phyloP scores from a whole-genome alignment of 1,140 invertebrate species.

The Oedothorax gibbosus region DNA sequence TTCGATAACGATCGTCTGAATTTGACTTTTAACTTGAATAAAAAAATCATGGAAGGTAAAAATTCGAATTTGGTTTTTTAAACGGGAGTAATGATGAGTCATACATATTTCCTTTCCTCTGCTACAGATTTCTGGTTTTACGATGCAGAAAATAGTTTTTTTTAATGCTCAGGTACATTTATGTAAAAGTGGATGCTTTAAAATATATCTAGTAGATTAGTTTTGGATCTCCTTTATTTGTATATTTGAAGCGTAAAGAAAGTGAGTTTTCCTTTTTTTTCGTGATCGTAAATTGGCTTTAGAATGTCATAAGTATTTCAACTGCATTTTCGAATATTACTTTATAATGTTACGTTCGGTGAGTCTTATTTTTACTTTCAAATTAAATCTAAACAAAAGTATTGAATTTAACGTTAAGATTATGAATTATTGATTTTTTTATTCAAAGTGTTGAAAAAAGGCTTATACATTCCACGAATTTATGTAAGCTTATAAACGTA shows the following conservation, averaged over 20 bases:
- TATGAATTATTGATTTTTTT: too few species aligned
- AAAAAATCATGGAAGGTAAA: neutral
- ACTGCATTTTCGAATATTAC: slow-evolving; percentile 11
- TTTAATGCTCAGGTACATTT: neutral
- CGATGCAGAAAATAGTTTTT: neutral
- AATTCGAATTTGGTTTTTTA: slow-evolving; percentile 14
- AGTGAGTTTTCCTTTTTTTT: slow-evolving; percentile 12
- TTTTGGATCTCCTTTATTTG: too few species aligned
- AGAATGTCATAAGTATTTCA: slow-evolving; percentile 27
- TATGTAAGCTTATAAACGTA: too few species aligned
- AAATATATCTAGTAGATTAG: too few species aligned
- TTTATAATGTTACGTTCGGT: slow-evolving; percentile 30
- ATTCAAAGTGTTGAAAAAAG: too few species aligned
- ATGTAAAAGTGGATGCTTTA: neutral
- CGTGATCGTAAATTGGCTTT: slow-evolving; percentile 29
- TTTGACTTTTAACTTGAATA: slow-evolving; percentile 23
- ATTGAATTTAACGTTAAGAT: too few species aligned
- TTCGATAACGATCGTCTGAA: slow-evolving; percentile 35
- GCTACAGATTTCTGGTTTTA: slow-evolving; percentile 34
- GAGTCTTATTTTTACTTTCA: neutral
- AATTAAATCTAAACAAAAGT: too few species aligned
- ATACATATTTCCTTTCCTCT: slow-evolving; percentile 21
- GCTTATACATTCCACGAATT: too few species aligned
- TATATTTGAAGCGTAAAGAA: slow-evolving; percentile 15
- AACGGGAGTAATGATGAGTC: slow-evolving; percentile 15